Evolutionary conservation across 2,113 vertebrate genomes (phyloP), one percentile per base, ranked within the genome.

Genomic region (Callopanchax toddi): DNA sequence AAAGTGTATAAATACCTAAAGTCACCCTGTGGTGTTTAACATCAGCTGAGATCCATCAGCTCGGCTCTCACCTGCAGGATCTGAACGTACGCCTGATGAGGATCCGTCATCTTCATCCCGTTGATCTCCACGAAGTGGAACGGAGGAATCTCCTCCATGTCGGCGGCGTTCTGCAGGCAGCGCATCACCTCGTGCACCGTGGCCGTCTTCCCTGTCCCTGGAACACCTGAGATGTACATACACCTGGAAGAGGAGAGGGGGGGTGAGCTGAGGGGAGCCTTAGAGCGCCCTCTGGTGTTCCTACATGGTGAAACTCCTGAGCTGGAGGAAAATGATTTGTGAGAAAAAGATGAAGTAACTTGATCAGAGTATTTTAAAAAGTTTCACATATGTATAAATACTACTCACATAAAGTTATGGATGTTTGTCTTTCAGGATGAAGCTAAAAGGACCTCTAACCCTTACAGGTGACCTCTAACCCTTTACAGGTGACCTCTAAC

Each of bases 91-190:
- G 96, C 94, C 87, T 98, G 96, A 74, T 96, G 95, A 43, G 97
- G 97, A 64, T 99, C 96, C 0, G 97, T 98, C 90, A 99, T 94
- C 89, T 97, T 98, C 97, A 99, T 99, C 74, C 96, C 97, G 40
- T 98, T 99, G 78, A 99, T 94, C 78, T 98, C 95, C 13, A 98
- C 53, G 55, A 91, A 95, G 54, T 71, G 79, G 83, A 99, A 99
- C 0, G 90, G 32, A 0, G 95, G 94, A 16, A 98, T 79, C 2
- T 95, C 93, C 0, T 94, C 92, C 5, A 87, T 77, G 26, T 94
- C 91, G 1, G 93, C 84, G 1, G 95, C 93, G 39, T 91, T 87
- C 86, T 95, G 94, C 52, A 99, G 92, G n/a, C 89, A 94, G 26
- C 89, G 89, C 54, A 98, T 90, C 18, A 94, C 96, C 72, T 99